A percentile compares a stretch with the other conserved stretches of the same genome.
Evolutionary conservation across 2,888 invertebrate species (phyloP).

Genomic region (Acanthacorydalis orientalis): DNA sequence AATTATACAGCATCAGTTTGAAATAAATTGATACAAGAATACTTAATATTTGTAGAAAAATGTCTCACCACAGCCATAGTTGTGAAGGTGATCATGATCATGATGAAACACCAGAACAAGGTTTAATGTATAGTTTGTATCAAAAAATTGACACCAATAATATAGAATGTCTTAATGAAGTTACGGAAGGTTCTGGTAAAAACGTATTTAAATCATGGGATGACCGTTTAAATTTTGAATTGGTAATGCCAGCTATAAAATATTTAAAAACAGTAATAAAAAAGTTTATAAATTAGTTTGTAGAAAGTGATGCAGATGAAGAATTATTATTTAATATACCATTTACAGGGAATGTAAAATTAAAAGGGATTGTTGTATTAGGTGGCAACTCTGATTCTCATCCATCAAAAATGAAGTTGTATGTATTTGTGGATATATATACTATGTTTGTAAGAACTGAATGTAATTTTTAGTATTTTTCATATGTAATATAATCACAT

Average conservation of each 20-base stretch:
- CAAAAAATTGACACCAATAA: conserved; percentile 78
- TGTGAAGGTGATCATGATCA: conserved; percentile 44
- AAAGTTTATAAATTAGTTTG: conserved; percentile 47
- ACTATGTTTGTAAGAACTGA: neutral
- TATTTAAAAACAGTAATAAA: neutral
- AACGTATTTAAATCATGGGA: conserved; percentile 88
- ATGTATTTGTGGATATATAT: conserved; percentile 24
- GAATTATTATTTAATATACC: conserved; percentile 94
- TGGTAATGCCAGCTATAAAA: conserved; percentile 34
- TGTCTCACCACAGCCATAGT: conserved; percentile 37
- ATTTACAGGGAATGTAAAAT: conserved; percentile 87
- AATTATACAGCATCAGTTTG: too few species aligned
- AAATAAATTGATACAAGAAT: too few species aligned
- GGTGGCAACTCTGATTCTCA: conserved; percentile 80
- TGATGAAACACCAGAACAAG: conserved; percentile 49
- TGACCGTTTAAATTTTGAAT: conserved; percentile 54
- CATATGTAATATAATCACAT: too few species aligned
- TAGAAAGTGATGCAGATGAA: conserved; percentile 91
- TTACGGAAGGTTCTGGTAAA: conserved; percentile 69
- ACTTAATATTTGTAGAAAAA: conserved; percentile 18
- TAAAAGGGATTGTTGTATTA: conserved; percentile 82
- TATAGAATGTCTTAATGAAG: conserved; percentile 83
- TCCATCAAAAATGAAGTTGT: conserved; percentile 79
- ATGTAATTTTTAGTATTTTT: too few species aligned
- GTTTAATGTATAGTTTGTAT: conserved; percentile 68